phyloP scores from a whole-genome alignment of 1,140 invertebrate genomes.

The Meloidogyne floridensis region DNA sequence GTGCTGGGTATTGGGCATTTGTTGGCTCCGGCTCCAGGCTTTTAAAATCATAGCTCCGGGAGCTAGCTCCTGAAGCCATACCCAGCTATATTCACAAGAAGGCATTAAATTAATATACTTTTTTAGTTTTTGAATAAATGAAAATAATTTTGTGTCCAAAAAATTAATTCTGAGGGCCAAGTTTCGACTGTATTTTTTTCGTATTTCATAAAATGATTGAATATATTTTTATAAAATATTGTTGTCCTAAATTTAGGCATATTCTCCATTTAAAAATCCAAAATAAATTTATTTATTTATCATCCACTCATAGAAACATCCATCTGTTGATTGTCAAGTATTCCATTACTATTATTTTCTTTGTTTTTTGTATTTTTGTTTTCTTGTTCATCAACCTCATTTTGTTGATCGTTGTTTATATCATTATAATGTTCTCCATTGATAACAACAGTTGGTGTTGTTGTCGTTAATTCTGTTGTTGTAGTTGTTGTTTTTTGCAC shows the following conservation, averaged over 20 bases:
- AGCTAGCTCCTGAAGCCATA: too few species aligned
- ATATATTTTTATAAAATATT: neutral
- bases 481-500: constrained; percentile 12
- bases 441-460: neutral
- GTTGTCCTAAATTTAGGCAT: too few species aligned
- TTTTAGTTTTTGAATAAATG: neutral
- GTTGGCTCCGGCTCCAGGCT: too few species aligned
- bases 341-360: constrained; percentile 14
- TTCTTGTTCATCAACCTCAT: neutral
- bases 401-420: neutral
- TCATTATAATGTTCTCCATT: neutral
- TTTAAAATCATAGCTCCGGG: too few species aligned
- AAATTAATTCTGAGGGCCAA: too few species aligned
- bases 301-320: constrained; percentile 20
- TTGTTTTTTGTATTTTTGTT: neutral
- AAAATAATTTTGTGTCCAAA: too few species aligned
- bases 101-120: neutral
- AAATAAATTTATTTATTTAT: neutral
- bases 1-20: too few species aligned
- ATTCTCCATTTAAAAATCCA: too few species aligned
- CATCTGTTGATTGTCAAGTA: constrained; percentile 24
- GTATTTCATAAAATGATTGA: neutral
- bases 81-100: too few species aligned
- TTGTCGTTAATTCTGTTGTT: constrained; percentile 1
- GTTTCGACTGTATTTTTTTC: neutral